Percentiles rank a stretch among this genome's conserved stretches.
Evolutionary conservation across 1,140 invertebrate species (phyloP).

Genomic region (Heliconius himera): DNA sequence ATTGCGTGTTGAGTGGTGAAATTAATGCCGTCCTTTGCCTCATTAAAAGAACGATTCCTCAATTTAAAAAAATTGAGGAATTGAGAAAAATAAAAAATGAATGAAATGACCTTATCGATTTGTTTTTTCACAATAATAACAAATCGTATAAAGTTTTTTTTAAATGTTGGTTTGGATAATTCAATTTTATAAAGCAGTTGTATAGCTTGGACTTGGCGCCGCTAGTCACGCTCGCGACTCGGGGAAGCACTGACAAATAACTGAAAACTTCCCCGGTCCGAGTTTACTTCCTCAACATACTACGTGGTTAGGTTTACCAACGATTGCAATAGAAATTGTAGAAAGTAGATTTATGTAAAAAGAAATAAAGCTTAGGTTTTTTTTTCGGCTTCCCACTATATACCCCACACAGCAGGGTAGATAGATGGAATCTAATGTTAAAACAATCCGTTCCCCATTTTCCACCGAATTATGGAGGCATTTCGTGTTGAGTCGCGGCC

Average conservation of each 20-base stretch:
- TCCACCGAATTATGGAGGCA: too few species aligned
- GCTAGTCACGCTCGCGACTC: slow-evolving; percentile 15
- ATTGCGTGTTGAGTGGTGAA: background rate
- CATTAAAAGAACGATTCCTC: too few species aligned
- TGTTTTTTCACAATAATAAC: background rate
- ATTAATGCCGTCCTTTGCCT: background rate
- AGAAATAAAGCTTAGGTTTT: too few species aligned
- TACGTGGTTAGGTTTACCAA: slow-evolving; percentile 19
- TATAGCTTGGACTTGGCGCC: slow-evolving; percentile 3
- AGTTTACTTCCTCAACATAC: slow-evolving; percentile 15
- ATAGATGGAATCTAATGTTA: too few species aligned
- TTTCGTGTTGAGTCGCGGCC: too few species aligned
- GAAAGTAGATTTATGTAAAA: background rate
- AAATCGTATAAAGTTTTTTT: background rate
- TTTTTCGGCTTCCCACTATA: too few species aligned
- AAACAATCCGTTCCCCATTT: too few species aligned
- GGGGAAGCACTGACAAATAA: slow-evolving; percentile 22
- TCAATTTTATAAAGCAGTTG: background rate
- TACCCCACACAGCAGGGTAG: too few species aligned
- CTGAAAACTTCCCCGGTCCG: slow-evolving; percentile 26
- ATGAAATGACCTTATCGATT: too few species aligned
- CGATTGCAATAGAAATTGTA: background rate
- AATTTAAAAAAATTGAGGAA: too few species aligned
- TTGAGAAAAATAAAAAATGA: too few species aligned
- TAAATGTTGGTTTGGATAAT: slow-evolving; percentile 8